These are phyloP conservation scores for Sylvia atricapilla DNA, from an alignment of 2,113 vertebrate species.

Conservation along the genomic window DNA sequence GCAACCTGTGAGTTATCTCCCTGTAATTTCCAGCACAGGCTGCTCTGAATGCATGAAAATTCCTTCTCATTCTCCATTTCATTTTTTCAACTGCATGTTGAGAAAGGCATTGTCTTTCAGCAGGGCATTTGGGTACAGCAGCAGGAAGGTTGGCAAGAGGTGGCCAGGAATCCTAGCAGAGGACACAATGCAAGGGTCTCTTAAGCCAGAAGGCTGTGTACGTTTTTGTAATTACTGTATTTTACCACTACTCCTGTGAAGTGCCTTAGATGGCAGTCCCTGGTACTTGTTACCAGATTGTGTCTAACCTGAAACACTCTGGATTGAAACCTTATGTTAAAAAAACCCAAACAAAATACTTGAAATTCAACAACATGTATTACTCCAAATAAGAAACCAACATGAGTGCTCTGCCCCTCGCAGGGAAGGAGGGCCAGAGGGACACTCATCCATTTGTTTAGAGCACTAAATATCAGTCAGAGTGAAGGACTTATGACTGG, in stretches of 20 bases:
- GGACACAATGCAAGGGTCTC: background rate
- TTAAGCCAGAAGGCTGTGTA: background rate
- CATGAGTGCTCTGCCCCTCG: background rate
- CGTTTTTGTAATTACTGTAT: background rate
- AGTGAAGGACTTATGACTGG: background rate
- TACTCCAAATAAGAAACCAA: background rate
- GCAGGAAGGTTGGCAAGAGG: background rate
- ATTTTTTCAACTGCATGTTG: background rate
- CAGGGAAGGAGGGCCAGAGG: background rate
- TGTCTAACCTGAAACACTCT: background rate
- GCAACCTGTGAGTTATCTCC: background rate
- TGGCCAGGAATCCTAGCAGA: background rate
- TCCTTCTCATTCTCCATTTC: background rate
- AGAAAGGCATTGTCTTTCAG: background rate
- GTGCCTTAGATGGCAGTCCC: background rate
- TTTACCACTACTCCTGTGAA: background rate
- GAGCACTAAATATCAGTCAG: background rate
- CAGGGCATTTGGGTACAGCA: background rate
- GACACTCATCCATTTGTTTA: background rate
- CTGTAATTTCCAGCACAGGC: background rate
- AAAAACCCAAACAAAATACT: fast-evolving
- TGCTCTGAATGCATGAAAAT: fast-evolving
- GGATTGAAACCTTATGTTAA: background rate
- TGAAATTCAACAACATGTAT: background rate
- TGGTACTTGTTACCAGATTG: background rate